Evolutionary conservation across 2,888 invertebrate genomes (phyloP).

Genomic region (Apodemia duryi): DNA sequence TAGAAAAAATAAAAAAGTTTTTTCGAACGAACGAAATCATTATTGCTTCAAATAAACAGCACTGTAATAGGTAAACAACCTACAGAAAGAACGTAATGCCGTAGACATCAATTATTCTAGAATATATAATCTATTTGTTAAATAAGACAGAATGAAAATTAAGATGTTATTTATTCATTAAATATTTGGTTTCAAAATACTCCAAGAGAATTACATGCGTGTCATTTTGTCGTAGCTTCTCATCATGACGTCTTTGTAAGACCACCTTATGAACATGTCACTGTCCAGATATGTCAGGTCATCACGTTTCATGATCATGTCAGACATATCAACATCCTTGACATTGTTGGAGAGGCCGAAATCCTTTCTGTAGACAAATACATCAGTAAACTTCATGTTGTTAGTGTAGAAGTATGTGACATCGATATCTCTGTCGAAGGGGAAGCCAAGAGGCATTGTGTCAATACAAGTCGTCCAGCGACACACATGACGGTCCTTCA

Average conservation of each 20-base stretch:
- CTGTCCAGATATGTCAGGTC: constrained; percentile 62
- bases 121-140: too few species aligned
- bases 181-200: constrained; percentile 1
- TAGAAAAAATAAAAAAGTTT: too few species aligned
- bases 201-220: constrained; percentile 42
- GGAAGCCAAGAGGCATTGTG: constrained; percentile 84
- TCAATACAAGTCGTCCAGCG: constrained; percentile 79
- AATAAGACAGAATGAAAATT: constrained; percentile 13
- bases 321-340: constrained; percentile 56
- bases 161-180: constrained; percentile 24
- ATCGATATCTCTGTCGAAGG: constrained; percentile 84
- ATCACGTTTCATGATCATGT: constrained; percentile 65
- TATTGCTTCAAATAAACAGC: neutral
- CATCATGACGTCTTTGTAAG: constrained; percentile 65
- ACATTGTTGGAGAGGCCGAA: constrained; percentile 49
- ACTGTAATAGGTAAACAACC: neutral
- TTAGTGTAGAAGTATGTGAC: constrained; percentile 79
- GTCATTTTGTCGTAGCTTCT: constrained; percentile 58
- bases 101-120: neutral
- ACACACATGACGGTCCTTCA: constrained; percentile 74
- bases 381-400: constrained; percentile 83
- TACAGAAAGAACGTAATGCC: neutral
- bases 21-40: neutral
- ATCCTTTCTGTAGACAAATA: constrained; percentile 81
- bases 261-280: constrained; percentile 56